Conservation (phyloP, 2,797 vertebrate genomes). For the Scolopax bukidnonensis region DNA sequence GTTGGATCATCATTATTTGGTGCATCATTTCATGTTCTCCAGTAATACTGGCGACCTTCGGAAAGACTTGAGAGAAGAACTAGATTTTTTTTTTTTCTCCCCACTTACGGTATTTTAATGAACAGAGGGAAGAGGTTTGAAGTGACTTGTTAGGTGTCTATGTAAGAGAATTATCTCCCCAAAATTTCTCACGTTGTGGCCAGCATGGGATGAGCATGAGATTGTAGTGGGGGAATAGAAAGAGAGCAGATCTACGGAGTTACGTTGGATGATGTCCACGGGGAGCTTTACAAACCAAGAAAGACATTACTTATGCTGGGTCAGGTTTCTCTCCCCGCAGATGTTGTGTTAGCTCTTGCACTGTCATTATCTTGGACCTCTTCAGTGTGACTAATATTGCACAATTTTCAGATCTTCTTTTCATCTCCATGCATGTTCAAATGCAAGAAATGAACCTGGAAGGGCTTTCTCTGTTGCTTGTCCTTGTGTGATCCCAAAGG, state of each 20-base stretch:
- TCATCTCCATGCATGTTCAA: not conserved
- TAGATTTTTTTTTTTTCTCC: not conserved
- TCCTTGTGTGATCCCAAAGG: not conserved
- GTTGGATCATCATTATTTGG: not conserved
- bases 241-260: not conserved
- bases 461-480: not conserved
- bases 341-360: conserved; percentile 38
- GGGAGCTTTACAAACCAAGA: conserved; percentile 32
- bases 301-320: conserved; percentile 8
- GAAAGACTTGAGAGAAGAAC: not conserved
- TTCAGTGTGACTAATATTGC: conserved; percentile 19
- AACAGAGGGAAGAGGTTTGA: not conserved
- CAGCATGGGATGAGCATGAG: not conserved
- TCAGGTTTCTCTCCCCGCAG: conserved; percentile 38
- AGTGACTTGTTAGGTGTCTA: not conserved
- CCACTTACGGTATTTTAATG: not conserved
- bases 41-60: not conserved
- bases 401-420: not conserved
- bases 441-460: not conserved
- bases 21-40: not conserved
- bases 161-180: not conserved
- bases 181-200: not conserved
- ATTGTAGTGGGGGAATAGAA: not conserved
- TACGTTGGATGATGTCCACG: not conserved
- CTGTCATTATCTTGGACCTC: conserved; percentile 31